Evolutionary conservation across 2,888 invertebrate species (phyloP).

Genomic region (Poecilobothrus nobilitatus): DNA sequence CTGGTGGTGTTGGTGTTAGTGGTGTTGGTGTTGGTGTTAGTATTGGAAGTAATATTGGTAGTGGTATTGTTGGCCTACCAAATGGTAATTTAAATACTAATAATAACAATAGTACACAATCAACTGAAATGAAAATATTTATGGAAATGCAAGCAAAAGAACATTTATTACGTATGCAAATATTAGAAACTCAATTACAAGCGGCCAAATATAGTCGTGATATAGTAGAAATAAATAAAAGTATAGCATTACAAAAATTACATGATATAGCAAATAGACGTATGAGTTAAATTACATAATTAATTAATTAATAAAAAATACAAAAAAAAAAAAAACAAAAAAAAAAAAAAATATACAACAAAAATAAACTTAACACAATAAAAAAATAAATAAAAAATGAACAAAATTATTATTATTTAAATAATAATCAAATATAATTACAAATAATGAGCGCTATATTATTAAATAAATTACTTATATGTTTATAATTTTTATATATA

Average conservation of each 20-base stretch:
- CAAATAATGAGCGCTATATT: no score
- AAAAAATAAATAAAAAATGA: no score
- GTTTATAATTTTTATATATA: no score
- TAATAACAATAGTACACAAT: slow-evolving; percentile 17
- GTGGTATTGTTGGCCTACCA: slow-evolving; percentile 18
- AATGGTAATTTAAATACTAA: slow-evolving; percentile 13
- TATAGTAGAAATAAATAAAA: slow-evolving; percentile 54
- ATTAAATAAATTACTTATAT: no score
- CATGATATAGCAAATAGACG: slow-evolving; percentile 44
- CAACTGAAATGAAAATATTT: slow-evolving; percentile 35
- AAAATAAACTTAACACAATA: no score
- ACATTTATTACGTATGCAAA: slow-evolving; percentile 43
- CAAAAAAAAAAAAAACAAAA: neutral
- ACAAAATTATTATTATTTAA: no score
- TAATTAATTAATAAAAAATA: neutral
- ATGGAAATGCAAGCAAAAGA: slow-evolving; percentile 45
- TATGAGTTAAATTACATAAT: slow-evolving; percentile 33
- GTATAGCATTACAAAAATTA: slow-evolving; percentile 52
- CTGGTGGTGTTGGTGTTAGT: slow-evolving; percentile 11
- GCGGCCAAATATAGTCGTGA: slow-evolving; percentile 46
- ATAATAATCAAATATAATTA: no score
- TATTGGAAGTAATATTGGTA: slow-evolving; percentile 13
- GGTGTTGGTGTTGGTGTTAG: slow-evolving; percentile 18
- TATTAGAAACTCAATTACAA: slow-evolving; percentile 43
- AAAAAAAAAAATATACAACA: no score